These are phyloP conservation scores for Pomatostomus ruficeps DNA, from an alignment of 2,113 vertebrate genomes.

Conservation along the genomic window DNA sequence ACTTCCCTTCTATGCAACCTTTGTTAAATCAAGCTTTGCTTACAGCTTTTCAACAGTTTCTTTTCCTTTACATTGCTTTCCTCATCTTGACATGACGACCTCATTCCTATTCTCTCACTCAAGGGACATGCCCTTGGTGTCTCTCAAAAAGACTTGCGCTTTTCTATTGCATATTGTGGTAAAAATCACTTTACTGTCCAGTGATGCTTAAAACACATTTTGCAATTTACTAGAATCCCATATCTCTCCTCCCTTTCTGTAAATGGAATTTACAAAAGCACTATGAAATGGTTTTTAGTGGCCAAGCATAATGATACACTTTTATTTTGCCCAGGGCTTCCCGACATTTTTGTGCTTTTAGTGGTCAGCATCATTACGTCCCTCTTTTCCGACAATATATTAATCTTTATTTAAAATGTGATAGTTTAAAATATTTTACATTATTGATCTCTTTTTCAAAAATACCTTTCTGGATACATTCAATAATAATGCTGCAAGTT, in stretches of 20 bases:
- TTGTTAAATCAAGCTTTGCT: not conserved
- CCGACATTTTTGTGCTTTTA: not conserved
- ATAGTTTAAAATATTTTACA: not conserved
- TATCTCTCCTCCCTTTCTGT: not conserved
- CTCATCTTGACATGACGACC: not conserved
- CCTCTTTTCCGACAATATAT: not conserved
- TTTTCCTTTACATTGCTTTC: not conserved
- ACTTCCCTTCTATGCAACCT: not conserved
- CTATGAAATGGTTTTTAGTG: not conserved
- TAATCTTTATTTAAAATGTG: not conserved
- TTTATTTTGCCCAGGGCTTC: not conserved
- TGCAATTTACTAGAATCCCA: not conserved
- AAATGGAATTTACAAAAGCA: not conserved
- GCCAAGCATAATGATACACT: not conserved
- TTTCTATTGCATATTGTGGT: not conserved
- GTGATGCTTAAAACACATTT: not conserved
- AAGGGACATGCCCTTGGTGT: not conserved
- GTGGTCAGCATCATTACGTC: not conserved
- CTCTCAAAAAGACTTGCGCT: not conserved
- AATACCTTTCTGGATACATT: not conserved
- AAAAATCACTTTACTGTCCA: not conserved
- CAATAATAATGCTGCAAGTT: not conserved
- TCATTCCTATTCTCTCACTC: not conserved
- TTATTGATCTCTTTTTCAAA: not conserved
- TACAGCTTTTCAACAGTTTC: not conserved